Base-by-base conservation (phyloP, 2,888 invertebrate species). In the Caenorhabditis virilis region DNA sequence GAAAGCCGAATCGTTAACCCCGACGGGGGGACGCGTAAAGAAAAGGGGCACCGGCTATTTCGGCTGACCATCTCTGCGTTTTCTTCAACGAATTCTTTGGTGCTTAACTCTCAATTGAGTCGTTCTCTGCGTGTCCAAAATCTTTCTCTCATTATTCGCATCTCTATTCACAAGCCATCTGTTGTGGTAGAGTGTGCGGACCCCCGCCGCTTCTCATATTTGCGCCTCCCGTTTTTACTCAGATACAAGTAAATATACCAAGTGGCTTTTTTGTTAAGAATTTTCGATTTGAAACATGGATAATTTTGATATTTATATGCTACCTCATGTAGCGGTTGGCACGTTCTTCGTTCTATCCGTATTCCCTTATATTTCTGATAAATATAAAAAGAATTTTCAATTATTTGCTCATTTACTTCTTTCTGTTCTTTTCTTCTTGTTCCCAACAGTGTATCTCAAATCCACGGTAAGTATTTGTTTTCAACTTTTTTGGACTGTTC, bases 351-450 rank as follows among this genome's bases (percentile, higher is more conserved):
- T 66, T 20, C 42, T 54, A 9, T 68, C 73, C 2, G 43, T 68
- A 20, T 45, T 69, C 20, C 73, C 73, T 1, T 45, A 53, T 11
- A 41, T 73, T 5, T 51, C 62, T 7, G 50, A 42, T 11, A 42
- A 27, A 3, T 47, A 60, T 5, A 48, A 62, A 11, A 30, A 47
- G 35, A 59, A 54, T 11, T 48, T 60, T 41, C 72, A 76, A 63
- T 43, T 70, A 1, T 54, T 63, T 13, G 72, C 72, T 16, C 76
- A 76, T 45, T 53, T 23, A 7, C 41, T 71, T 9, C 46, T 72
- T 4, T 65, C 68, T 2, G 9, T 74, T 15, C 39, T 72, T 20
- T 68, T 70, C 25, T 62, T 66, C 0, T 38, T 70, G 6, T 52
- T 36, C 2, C 67, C 76, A 2, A 54, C 66, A 7, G 35, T 46